Evolutionary conservation across 2,888 invertebrate genomes (phyloP).

Genomic region (Penaeus monodon): DNA sequence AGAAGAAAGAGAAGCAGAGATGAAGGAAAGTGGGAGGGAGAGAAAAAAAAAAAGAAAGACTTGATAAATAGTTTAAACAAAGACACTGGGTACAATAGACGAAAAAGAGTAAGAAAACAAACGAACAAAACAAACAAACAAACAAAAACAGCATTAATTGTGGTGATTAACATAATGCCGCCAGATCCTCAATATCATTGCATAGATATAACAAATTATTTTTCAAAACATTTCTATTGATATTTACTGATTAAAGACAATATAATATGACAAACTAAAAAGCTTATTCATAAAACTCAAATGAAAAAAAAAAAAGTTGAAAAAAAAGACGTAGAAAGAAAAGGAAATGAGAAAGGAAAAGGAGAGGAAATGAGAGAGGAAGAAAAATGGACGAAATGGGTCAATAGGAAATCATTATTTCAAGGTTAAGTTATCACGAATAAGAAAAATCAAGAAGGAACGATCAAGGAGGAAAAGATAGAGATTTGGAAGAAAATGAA

Average conservation of each 20-base stretch:
- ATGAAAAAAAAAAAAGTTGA: background rate
- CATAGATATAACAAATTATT: no score
- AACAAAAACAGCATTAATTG: no score
- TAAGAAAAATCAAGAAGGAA: background rate
- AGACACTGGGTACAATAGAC: no score
- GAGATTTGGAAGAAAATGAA: background rate
- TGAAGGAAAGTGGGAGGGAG: no score
- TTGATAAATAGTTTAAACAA: no score
- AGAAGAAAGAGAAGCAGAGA: background rate
- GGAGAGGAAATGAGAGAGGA: background rate
- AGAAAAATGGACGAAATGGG: background rate
- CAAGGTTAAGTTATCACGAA: background rate
- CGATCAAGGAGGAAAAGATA: background rate
- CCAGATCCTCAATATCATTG: no score
- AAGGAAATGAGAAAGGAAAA: background rate
- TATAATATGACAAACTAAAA: background rate
- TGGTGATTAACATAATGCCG: no score
- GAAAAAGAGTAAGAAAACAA: no score
- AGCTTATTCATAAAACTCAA: background rate
- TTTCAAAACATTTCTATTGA: no score
- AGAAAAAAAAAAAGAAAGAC: no score
- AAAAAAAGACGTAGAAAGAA: background rate
- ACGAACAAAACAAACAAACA: no score
- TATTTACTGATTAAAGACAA: no score
- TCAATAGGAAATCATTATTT: slow-evolving; percentile 8